These are phyloP conservation scores for Limnodromus scolopaceus DNA, from an alignment of 2,797 vertebrate genomes.

Conservation along the genomic window DNA sequence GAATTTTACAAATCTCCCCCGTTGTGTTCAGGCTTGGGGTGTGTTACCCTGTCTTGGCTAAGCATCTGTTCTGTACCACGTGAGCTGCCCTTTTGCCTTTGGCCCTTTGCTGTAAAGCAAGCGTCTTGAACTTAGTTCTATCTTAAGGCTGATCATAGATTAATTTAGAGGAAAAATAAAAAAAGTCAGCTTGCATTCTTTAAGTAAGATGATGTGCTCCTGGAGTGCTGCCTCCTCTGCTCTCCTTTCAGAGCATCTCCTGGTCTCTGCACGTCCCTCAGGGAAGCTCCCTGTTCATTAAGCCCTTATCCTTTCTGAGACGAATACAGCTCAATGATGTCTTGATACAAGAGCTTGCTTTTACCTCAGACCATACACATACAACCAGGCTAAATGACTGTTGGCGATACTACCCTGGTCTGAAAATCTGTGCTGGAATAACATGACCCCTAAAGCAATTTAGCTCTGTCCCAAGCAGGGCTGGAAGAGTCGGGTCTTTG, in stretches of 20 bases:
- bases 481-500: neutral
- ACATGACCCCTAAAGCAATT: neutral
- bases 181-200: neutral
- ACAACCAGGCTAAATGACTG: neutral
- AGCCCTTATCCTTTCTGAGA: neutral
- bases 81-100: neutral
- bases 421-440: neutral
- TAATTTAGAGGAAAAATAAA: neutral
- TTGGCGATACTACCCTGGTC: neutral
- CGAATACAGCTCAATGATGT: neutral
- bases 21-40: neutral
- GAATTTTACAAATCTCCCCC: neutral
- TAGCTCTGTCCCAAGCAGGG: neutral
- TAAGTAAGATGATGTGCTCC: neutral
- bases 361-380: neutral
- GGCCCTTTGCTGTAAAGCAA: neutral
- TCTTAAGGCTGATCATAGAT: neutral
- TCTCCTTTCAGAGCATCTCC: neutral
- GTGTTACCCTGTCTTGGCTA: neutral
- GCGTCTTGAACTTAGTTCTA: neutral
- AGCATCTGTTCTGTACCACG: neutral
- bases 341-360: neutral
- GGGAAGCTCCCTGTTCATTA: neutral
- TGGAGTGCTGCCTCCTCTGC: neutral
- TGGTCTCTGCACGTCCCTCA: neutral